phyloP scores from a whole-genome alignment of 1,140 invertebrate species.

The Cepaea nemoralis region DNA sequence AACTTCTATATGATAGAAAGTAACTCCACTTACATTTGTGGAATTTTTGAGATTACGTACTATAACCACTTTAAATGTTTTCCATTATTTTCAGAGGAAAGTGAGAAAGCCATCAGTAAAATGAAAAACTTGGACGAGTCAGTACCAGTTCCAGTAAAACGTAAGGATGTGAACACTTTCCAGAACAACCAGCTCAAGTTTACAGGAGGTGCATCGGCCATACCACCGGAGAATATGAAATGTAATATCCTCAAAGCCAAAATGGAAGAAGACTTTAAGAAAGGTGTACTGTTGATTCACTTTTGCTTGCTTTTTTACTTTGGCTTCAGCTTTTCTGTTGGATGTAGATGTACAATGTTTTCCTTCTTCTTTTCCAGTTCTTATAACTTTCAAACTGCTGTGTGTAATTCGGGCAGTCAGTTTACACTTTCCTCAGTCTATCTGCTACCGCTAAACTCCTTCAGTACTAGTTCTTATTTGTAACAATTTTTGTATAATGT shows the following conservation, averaged over 20 bases:
- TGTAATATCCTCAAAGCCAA: slow-evolving; percentile 94
- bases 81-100: slow-evolving; percentile 59
- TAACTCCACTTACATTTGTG: too few species aligned
- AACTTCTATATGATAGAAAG: too few species aligned
- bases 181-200: slow-evolving; percentile 75
- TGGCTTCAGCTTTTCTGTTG: background rate
- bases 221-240: slow-evolving; percentile 90
- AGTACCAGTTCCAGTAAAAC: slow-evolving; percentile 49
- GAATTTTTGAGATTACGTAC: too few species aligned
- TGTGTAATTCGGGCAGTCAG: too few species aligned
- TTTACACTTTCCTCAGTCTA: too few species aligned
- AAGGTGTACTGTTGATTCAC: slow-evolving; percentile 44
- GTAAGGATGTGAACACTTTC: slow-evolving; percentile 71
- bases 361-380: too few species aligned
- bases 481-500: too few species aligned
- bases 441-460: too few species aligned
- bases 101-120: slow-evolving; percentile 69
- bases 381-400: too few species aligned
- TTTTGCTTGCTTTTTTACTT: background rate
- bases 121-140: slow-evolving; percentile 71
- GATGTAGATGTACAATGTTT: too few species aligned
- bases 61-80: too few species aligned
- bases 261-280: slow-evolving; percentile 63
- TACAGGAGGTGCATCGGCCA: slow-evolving; percentile 75
- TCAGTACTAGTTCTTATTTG: too few species aligned